These are phyloP conservation scores for Lithosia quadra DNA, from an alignment of 2,888 invertebrate species.

Conservation along the genomic window DNA sequence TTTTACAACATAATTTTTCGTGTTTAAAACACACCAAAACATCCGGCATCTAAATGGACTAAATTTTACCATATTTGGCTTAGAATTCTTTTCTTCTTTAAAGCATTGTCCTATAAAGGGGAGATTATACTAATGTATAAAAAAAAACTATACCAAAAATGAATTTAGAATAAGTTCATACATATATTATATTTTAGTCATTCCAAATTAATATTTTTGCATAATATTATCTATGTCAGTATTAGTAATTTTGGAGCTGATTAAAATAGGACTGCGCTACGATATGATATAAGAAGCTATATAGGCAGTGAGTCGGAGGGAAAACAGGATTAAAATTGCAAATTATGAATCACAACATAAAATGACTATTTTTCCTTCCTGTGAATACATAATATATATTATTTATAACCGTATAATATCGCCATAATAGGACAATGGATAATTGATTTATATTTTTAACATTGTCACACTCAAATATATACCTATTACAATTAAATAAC, in stretches of 20 bases:
- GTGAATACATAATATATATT: not conserved
- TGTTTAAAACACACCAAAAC: slow-evolving; percentile 31
- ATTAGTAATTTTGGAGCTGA: too few relatives aligned
- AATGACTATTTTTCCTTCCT: not conserved
- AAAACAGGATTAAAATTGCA: not conserved
- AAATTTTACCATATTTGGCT: slow-evolving; percentile 37
- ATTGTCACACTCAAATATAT: slow-evolving; percentile 42
- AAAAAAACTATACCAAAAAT: not conserved
- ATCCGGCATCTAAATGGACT: slow-evolving; percentile 20
- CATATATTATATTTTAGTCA: too few relatives aligned
- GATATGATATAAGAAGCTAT: not conserved
- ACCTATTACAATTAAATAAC: slow-evolving; percentile 54
- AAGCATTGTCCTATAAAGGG: slow-evolving; percentile 32
- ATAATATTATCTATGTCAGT: too few relatives aligned
- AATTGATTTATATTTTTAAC: slow-evolving; percentile 23
- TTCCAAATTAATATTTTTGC: too few relatives aligned
- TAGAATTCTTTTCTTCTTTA: slow-evolving; percentile 30
- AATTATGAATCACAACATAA: not conserved
- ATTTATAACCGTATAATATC: slow-evolving; percentile 18
- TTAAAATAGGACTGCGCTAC: not conserved
- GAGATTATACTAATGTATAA: slow-evolving; percentile 16
- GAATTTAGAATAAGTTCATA: too few relatives aligned
- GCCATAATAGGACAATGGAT: slow-evolving; percentile 35
- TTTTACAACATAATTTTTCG: slow-evolving; percentile 24
- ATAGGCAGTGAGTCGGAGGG: not conserved